Conservation (phyloP, 2,888 invertebrate genomes). For the Ochropacha duplaris region DNA sequence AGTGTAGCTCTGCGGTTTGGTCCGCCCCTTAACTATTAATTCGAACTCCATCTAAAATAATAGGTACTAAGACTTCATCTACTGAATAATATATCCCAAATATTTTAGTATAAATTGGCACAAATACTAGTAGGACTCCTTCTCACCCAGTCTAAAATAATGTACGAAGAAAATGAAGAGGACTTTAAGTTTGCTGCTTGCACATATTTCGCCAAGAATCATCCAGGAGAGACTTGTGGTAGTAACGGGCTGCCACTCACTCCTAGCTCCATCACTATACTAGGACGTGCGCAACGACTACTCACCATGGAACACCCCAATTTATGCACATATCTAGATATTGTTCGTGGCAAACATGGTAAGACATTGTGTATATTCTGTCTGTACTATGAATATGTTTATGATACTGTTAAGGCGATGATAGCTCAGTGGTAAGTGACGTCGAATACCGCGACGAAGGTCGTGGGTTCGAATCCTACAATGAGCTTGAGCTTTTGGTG, state of each 20-base stretch:
- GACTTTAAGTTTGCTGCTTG: constrained; percentile 88
- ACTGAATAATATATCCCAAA: no score
- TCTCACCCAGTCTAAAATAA: constrained; percentile 15
- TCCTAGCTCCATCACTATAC: constrained; percentile 97
- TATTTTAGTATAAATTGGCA: background rate
- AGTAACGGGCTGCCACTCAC: constrained; percentile 98
- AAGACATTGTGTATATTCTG: constrained; percentile 33
- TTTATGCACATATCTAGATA: constrained; percentile 95
- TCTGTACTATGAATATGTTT: background rate
- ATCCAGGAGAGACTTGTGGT: constrained; percentile 95
- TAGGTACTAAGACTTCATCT: no score
- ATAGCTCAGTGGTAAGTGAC: no score
- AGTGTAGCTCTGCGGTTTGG: no score
- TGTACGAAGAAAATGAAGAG: constrained; percentile 50
- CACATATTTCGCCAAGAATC: constrained; percentile 95
- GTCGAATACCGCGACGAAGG: no score
- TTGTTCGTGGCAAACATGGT: constrained; percentile 97
- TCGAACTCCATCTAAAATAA: no score
- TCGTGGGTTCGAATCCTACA: no score
- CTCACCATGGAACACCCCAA: constrained; percentile 90
- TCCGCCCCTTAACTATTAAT: no score
- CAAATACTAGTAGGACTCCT: background rate
- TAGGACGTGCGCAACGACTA: constrained; percentile 93
- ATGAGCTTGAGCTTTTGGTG: no score
- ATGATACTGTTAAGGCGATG: no score